Evolutionary conservation across 2,797 vertebrate species (phyloP), one percentile per base, ranked within the genome.

Genomic region (Sardinella longiceps): DNA sequence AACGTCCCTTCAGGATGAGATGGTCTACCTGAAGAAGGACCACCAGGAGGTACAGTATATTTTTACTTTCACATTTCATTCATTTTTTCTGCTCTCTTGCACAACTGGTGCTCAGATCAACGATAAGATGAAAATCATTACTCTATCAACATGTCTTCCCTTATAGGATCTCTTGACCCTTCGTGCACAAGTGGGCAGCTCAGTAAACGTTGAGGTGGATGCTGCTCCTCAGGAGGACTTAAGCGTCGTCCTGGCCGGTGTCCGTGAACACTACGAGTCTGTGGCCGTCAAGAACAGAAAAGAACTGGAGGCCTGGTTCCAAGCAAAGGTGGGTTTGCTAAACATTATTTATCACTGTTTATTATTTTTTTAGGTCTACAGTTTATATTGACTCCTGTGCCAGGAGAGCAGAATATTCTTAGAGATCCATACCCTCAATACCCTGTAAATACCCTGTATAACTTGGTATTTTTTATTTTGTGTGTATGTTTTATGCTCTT

Each of bases 1-100:
- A 0, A 97, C 98, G 84, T 88, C 53, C 0, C 90, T 97, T 85
- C 94, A 80, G 0, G 97, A 97, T 77, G 97, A 98, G 66, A 89
- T 97, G 56, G 93, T 92, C 84, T 94, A 91, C 48, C 92, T 98
- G 80, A 97, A 94, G 89, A 97, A 94, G 93, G 97, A 95, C 88
- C 97, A 98, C 0, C 94, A 96, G 84, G 97, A 99, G 95, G 97
- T n/a, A n/a, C n/a, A n/a, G n/a, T n/a, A n/a, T n/a, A n/a, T n/a
- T n/a, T n/a, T n/a, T n/a, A n/a, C n/a, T n/a, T n/a, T 6, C 39
- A 43, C 6, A 43, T 2, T 43, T 43, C 6, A 6, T 43, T 43
- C 39, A 10, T 10, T 37, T 37, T 70, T 33, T 37, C 51, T 30
- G 5, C 1, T 23, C n/a, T 2, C 37, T 45, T n/a, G 37, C 51